phyloP scores from a whole-genome alignment of 2,888 invertebrate genomes.

The Mellilla xanthometata region DNA sequence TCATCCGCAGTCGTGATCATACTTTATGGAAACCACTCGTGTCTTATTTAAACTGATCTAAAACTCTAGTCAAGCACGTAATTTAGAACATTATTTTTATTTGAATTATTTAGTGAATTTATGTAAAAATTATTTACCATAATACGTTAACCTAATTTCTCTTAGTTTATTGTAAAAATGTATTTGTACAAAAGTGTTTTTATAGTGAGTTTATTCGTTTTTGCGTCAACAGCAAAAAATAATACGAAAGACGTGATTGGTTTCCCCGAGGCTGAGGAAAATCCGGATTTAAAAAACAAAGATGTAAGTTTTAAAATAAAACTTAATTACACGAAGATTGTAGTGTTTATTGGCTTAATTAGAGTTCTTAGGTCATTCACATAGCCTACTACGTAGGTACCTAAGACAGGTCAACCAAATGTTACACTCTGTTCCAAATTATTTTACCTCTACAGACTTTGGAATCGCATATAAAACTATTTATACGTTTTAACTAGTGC shows the following conservation, averaged over 20 bases:
- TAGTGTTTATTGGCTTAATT: no score
- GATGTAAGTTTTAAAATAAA: slow-evolving; percentile 58
- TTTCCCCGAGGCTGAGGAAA: slow-evolving; percentile 70
- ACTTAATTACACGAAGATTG: no score
- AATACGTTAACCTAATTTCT: no score
- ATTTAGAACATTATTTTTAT: background rate
- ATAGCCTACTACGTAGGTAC: no score
- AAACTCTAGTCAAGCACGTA: slow-evolving; percentile 22
- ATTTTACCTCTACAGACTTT: no score
- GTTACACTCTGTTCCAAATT: no score
- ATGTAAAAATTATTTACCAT: no score
- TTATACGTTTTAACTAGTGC: no score
- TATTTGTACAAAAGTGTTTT: slow-evolving; percentile 29
- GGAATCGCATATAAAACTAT: no score
- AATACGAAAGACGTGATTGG: slow-evolving; percentile 53
- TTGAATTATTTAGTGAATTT: no score
- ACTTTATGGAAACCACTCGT: slow-evolving; percentile 35
- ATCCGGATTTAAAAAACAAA: slow-evolving; percentile 56
- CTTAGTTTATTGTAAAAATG: slow-evolving; percentile 1
- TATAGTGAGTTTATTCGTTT: slow-evolving; percentile 36
- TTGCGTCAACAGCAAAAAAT: slow-evolving; percentile 38
- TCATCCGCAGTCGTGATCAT: slow-evolving; percentile 38
- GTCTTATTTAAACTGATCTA: background rate
- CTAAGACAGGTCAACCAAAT: no score
- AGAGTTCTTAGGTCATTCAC: no score